Base-by-base conservation (phyloP, 2,797 vertebrate genomes). In the Sebastes vulpes region DNA sequence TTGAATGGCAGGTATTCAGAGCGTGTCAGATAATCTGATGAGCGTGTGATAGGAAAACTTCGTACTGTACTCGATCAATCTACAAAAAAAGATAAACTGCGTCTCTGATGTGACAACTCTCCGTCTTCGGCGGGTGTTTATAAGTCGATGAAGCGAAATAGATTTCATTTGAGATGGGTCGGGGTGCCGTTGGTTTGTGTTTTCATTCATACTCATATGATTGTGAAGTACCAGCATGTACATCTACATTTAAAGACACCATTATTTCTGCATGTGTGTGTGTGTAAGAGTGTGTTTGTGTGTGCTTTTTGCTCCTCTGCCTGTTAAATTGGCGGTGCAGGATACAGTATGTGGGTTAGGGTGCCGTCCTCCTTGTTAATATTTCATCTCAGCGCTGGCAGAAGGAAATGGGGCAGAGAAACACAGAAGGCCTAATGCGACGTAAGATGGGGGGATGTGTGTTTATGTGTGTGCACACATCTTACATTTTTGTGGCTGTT, bases 361-460 rank as follows among this genome's bases (percentile, higher is more conserved):
- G 80, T 79, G 81, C 54, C 81, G 53, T 84, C 79, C 90, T 71
- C 83, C 81, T 91, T 31, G 72, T 94, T 90, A 95, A 95, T 94
- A 90, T 92, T 94, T 91, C 88, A 94, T 90, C 54, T 56, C 50
- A 4, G 66, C 3, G 16, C 75, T 65, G 80, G 74, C 72, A 81
- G 69, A 50, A 76, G 86, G 82, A 94, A 95, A 82, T 92, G 83
- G 89, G 83, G 66, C 86, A 91, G 63, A 77, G 87, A 75, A 26
- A 76, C 80, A 76, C 65, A 83, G 54, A 76, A 66, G 61, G 78
- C 52, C 61, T 59, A 58, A 75, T 65, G 75, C 75, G 75, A 59
- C 8, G 1, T 58, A 76, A 50, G n/a, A 20, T 29, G 76, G 67
- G 75, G 78, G 78, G 31, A n/a, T 71, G 23, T 74, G 78, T 54